A percentile compares a stretch with the other conserved stretches of the same genome.
Evolutionary conservation across 92 coral and sea anemone species (phyloP).

Genomic region (Phenganax stokvisi): DNA sequence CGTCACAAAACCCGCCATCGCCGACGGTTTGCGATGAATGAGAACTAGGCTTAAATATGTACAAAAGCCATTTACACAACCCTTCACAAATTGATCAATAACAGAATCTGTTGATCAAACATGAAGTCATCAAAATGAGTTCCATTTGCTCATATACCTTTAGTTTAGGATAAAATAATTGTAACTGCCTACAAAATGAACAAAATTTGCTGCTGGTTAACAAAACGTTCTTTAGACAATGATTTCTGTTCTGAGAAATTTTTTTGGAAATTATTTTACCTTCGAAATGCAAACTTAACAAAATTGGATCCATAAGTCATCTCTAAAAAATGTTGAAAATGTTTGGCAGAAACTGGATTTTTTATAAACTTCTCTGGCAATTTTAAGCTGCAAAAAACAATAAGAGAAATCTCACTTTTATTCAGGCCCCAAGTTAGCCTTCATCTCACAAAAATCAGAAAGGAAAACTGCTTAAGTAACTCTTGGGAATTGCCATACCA

Average conservation of each 20-base stretch:
- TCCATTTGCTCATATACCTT: conserved; percentile 51
- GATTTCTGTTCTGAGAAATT: neutral
- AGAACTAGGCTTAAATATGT: too few relatives aligned
- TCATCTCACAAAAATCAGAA: too few relatives aligned
- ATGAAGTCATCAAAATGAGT: neutral
- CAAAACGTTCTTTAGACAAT: neutral
- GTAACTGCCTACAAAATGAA: conserved; percentile 63
- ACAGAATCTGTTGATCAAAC: neutral
- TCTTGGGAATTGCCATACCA: conserved; percentile 42
- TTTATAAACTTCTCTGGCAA: conserved; percentile 38
- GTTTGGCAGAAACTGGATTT: conserved; percentile 43
- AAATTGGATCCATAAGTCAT: conserved; percentile 56
- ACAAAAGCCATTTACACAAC: too few relatives aligned
- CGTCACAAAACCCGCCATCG: too few relatives aligned
- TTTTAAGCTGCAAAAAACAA: conserved; percentile 42
- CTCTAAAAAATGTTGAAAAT: conserved; percentile 67
- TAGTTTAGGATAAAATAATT: conserved; percentile 64
- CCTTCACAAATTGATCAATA: too few relatives aligned
- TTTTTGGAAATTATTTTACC: conserved; percentile 37
- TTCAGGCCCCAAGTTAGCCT: too few relatives aligned
- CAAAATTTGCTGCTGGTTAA: conserved; percentile 2
- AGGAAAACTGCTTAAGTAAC: neutral
- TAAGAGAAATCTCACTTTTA: too few relatives aligned
- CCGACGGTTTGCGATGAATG: too few relatives aligned
- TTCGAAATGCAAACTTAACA: conserved; percentile 59